Percentiles rank a stretch among this genome's conserved stretches.
These are phyloP conservation scores for Eidolon helvum DNA, from an alignment of 2,113 vertebrate genomes.

Conservation along the genomic window DNA sequence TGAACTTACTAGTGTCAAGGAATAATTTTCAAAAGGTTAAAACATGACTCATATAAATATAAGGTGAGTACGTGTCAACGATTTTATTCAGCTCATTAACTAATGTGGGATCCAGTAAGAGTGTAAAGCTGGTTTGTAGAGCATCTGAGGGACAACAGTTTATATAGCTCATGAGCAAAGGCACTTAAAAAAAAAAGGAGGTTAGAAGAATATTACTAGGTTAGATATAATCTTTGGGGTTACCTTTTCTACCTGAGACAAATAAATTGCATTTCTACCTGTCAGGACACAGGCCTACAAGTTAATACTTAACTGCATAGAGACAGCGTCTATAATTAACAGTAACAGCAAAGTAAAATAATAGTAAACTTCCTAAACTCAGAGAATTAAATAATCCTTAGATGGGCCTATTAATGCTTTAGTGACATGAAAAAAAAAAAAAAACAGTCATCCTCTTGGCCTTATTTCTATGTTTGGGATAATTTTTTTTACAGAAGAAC, in stretches of 20 bases:
- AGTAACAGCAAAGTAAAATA: neutral
- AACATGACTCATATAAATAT: neutral
- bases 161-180: neutral
- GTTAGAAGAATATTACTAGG: no score
- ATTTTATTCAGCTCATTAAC: neutral
- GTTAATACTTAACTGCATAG: neutral
- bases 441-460: neutral
- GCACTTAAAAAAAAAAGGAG: neutral
- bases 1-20: neutral
- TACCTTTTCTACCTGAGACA: constrained; percentile 10
- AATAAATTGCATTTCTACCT: neutral
- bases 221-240: neutral
- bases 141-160: neutral
- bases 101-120: neutral
- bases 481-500: neutral
- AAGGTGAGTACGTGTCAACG: neutral
- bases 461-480: neutral
- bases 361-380: neutral
- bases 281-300: neutral
- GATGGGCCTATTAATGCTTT: neutral
- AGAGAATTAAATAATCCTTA: constrained; percentile 4
- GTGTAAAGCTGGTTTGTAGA: neutral
- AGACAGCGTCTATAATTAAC: neutral
- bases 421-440: neutral
- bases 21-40: neutral